Base-by-base conservation (phyloP, 2,888 invertebrate species). In the Embidobia sp. region DNA sequence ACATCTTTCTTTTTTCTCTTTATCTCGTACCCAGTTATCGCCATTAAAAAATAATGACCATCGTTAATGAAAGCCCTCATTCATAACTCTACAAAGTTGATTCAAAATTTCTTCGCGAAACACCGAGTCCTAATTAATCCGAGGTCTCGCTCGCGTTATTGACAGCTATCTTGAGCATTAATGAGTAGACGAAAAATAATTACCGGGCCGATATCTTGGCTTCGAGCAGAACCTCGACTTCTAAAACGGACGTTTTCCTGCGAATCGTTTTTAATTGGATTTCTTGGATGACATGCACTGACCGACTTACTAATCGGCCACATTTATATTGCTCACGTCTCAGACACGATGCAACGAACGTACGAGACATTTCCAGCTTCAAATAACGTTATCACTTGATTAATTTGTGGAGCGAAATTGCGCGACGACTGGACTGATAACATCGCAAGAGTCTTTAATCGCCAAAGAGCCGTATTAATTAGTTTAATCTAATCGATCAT, bases 211-310 rank as follows among this genome's bases (percentile, higher is more conserved):
- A 29, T 40, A 37, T 48, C 57, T 46, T 48, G 19, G 31, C 49
- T 57, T 2, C 18, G 18, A 26, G 31, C 37, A 19, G 26, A 46
- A 33, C 42, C 27, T 11, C 33, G 37, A 53, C 44, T 53, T 72
- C 53, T 61, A 53, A 64, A 73, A 42, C 13, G 64, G 63, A 55
- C 53, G 29, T 46, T 66, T 66, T 51, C 37, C 46, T 31, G 57
- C 49, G 55, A 73, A 73, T 55, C 63, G 33, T 59, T 66, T 74
- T 40, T 57, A 59, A 74, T 74, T 74, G 66, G 44, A 66, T 29
- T 74, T 51, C 74, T 66, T 33, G 59, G 59, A 51, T 57, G 51
- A 46, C 74, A 61, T 44, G 59, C 66, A 8, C 40, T 74, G 74
- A 59, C 57, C 67, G 53, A 55, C 63, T 55, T 72, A 63, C 46